Conservation (phyloP, 2,113 vertebrate species). For the Nothobranchius kuhntae region DNA sequence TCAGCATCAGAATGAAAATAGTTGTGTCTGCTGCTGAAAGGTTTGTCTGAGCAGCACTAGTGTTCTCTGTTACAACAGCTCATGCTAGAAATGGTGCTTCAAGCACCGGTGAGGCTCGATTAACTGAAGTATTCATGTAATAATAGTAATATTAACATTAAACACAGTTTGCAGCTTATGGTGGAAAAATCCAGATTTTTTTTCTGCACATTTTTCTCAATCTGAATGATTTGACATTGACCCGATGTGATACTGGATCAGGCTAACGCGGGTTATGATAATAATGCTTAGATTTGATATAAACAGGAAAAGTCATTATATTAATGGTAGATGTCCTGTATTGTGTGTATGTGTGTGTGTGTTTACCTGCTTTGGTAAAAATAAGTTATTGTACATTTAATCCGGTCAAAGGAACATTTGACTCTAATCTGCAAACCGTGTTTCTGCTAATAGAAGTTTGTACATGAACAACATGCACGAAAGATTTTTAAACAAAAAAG, state of each 20-base stretch:
- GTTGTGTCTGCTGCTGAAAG: too few species aligned
- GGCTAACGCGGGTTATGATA: background rate
- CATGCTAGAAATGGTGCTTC: too few species aligned
- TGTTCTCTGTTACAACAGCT: too few species aligned
- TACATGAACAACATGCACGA: constrained; percentile 46
- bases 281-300: background rate
- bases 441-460: constrained; percentile 25
- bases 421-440: constrained; percentile 26
- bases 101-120: too few species aligned
- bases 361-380: constrained; percentile 6
- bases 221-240: too few species aligned
- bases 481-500: constrained; percentile 57
- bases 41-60: too few species aligned
- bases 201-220: background rate
- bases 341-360: constrained; percentile 3
- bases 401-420: constrained; percentile 20
- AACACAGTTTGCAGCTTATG: constrained; percentile 38
- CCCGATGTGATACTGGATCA: too few species aligned
- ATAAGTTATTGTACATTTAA: background rate
- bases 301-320: constrained; percentile 39
- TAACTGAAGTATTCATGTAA: too few species aligned
- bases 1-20: background rate
- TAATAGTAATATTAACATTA: background rate
- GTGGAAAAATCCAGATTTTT: constrained; percentile 12
- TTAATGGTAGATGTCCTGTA: constrained; percentile 43